Evolutionary conservation across 2,797 vertebrate genomes (phyloP).

Genomic region (Sebastes oblongus): DNA sequence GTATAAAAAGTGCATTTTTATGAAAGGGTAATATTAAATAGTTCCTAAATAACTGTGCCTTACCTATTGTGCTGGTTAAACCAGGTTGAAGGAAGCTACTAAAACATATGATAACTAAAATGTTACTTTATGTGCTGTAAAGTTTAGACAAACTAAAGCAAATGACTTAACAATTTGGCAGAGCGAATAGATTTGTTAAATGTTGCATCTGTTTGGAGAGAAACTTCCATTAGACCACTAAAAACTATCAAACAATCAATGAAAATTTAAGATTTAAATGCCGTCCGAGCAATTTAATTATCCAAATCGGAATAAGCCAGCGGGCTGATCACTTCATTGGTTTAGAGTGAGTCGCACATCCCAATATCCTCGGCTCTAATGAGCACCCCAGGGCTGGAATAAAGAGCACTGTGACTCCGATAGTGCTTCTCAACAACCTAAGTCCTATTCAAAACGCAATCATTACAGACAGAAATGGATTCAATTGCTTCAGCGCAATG

Average conservation of each 20-base stretch:
- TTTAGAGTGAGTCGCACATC: constrained; percentile 53
- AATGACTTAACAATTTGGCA: background rate
- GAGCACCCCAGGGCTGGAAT: constrained; percentile 64
- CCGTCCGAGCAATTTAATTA: constrained; percentile 58
- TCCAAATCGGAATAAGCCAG: constrained; percentile 48
- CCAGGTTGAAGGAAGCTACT: background rate
- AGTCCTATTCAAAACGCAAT: constrained; percentile 58
- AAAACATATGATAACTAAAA: background rate
- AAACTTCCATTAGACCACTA: constrained; percentile 1
- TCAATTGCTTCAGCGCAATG: constrained; percentile 35
- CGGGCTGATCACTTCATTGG: constrained; percentile 64
- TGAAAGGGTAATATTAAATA: background rate
- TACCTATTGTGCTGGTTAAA: background rate
- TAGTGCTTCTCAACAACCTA: constrained; percentile 50
- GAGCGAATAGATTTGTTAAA: background rate
- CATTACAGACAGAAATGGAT: constrained; percentile 54
- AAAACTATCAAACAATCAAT: constrained; percentile 38
- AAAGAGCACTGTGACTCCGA: constrained; percentile 53
- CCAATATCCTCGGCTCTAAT: constrained; percentile 64
- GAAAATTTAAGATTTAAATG: constrained; percentile 43
- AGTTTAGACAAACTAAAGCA: background rate
- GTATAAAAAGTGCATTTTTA: no score
- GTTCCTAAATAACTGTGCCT: background rate
- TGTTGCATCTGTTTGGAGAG: constrained; percentile 3
- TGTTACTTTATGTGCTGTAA: background rate